A percentile compares a stretch with the other conserved stretches of the same genome.
These are phyloP conservation scores for Uromys caudimaculatus DNA, from an alignment of 2,797 vertebrate genomes.

Conservation along the genomic window DNA sequence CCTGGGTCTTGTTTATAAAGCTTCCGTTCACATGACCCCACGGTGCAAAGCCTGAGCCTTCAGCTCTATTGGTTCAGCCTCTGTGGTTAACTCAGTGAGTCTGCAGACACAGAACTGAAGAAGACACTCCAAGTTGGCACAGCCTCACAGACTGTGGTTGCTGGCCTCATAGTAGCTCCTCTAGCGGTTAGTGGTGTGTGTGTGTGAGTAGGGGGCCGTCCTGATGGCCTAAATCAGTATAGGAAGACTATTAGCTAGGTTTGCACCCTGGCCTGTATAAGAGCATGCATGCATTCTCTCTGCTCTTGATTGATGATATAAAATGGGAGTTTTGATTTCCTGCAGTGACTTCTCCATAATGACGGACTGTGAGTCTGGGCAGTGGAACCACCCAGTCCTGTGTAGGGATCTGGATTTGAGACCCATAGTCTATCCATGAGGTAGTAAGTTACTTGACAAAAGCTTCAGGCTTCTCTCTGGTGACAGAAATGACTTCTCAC, in stretches of 20 bases:
- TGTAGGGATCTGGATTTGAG: rapidly evolving
- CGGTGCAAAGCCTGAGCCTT: not conserved
- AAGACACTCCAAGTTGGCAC: not conserved
- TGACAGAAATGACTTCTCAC: rapidly evolving
- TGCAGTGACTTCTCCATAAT: not conserved
- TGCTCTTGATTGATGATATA: not conserved
- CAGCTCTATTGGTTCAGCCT: too few relatives aligned
- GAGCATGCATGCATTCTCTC: not conserved
- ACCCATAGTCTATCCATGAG: not conserved
- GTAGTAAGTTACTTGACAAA: rapidly evolving
- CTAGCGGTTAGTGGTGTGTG: too few relatives aligned
- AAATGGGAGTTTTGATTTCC: not conserved
- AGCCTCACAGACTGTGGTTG: not conserved
- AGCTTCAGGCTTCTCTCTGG: not conserved
- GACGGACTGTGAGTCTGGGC: not conserved
- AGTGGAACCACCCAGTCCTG: rapidly evolving
- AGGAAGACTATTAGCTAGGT: too few relatives aligned
- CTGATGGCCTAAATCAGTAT: not conserved
- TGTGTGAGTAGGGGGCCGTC: not conserved
- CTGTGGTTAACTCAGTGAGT: not conserved
- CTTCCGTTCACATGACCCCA: not conserved
- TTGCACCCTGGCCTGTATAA: not conserved
- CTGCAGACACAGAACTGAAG: not conserved
- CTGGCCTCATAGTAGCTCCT: not conserved
- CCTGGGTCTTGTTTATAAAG: not conserved